A percentile compares a stretch with the other conserved stretches of the same genome.
phyloP scores from a whole-genome alignment of 1,140 invertebrate species.

The Charaxes varanes region DNA sequence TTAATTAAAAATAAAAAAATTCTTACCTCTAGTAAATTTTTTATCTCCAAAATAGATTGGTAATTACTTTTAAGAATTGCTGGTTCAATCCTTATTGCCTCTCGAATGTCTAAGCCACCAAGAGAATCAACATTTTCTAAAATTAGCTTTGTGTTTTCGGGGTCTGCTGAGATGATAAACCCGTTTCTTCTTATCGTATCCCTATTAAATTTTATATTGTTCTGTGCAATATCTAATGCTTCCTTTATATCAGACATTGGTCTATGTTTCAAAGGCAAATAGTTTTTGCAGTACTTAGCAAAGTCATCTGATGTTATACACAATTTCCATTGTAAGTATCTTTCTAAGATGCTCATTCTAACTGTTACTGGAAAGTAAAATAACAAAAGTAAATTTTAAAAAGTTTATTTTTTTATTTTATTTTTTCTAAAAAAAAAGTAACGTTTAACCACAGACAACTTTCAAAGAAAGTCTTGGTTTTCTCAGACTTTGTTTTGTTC shows the following conservation, averaged over 20 bases:
- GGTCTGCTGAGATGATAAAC: conserved; percentile 72
- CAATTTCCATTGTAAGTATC: conserved; percentile 67
- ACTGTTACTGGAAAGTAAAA: conserved; percentile 61
- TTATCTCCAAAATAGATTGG: conserved; percentile 65
- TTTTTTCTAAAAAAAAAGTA: conserved; percentile 2
- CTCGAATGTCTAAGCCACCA: conserved; percentile 66
- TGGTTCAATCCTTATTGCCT: conserved; percentile 67
- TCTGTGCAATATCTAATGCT: conserved; percentile 60
- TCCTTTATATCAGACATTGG: conserved; percentile 71
- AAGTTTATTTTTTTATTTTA: conserved; percentile 12
- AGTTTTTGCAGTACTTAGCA: conserved; percentile 68
- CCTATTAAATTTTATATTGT: conserved; percentile 62
- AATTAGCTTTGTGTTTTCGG: conserved; percentile 72
- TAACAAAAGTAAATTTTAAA: conserved; percentile 9
- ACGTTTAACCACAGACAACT: no score
- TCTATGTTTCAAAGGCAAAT: conserved; percentile 70
- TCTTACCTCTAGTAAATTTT: conserved; percentile 55
- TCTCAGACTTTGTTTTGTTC: no score
- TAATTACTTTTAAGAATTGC: conserved; percentile 74
- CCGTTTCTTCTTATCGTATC: conserved; percentile 71
- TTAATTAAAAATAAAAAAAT: conserved; percentile 9
- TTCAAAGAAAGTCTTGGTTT: no score
- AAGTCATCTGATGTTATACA: conserved; percentile 61
- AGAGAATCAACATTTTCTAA: conserved; percentile 67
- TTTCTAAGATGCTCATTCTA: conserved; percentile 65